Percentiles rank a stretch among this genome's conserved stretches.
Evolutionary conservation across 1,140 invertebrate genomes (phyloP).

Genomic region (Caerostris extrusa): DNA sequence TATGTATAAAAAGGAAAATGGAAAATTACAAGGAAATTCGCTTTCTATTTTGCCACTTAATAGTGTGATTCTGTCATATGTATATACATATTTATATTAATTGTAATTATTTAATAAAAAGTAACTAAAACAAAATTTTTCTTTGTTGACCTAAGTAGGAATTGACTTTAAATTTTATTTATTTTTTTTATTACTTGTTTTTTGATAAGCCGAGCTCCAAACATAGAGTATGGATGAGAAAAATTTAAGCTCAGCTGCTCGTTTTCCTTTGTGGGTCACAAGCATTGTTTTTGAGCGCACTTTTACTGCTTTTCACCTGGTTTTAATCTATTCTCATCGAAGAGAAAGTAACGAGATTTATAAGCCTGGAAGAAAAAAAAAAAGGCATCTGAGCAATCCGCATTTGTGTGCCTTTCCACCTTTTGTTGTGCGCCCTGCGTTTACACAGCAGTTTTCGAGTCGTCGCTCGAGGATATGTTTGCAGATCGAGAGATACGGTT

Average conservation of each 20-base stretch:
- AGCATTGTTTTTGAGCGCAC: background rate
- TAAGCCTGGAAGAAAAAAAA: background rate
- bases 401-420: background rate
- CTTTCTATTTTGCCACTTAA: too few species aligned
- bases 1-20: too few species aligned
- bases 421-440: background rate
- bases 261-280: background rate
- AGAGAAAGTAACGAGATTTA: background rate
- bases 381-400: background rate
- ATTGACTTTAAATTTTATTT: too few species aligned
- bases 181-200: too few species aligned
- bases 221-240: background rate
- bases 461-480: background rate
- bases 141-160: too few species aligned
- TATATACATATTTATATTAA: too few species aligned
- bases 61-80: too few species aligned
- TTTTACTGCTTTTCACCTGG: background rate
- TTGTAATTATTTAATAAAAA: too few species aligned
- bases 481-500: background rate
- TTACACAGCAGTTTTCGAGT: background rate
- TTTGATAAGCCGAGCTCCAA: too few species aligned
- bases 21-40: too few species aligned
- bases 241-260: background rate
- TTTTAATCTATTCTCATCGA: background rate
- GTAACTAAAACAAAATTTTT: too few species aligned